Base-by-base conservation (phyloP, 2,888 invertebrate genomes). In the Noctua pronuba region DNA sequence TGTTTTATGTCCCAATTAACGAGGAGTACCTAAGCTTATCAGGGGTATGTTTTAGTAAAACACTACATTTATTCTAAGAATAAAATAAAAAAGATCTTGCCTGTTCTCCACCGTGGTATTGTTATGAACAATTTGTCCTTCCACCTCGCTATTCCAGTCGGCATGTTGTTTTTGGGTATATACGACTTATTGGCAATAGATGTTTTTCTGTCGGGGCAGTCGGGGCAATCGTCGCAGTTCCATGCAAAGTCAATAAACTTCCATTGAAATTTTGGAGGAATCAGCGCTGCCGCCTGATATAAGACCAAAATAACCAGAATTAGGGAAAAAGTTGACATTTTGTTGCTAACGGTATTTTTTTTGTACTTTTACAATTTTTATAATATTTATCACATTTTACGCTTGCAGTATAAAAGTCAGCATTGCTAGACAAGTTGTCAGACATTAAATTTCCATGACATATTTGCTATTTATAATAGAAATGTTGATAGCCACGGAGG, bases 141-240 rank as follows among this genome's bases (percentile, higher is more conserved):
- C 98, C 98, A 98, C 83, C 97, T 96, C 79, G 97, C 98, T 82
- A 98, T 88, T 24, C 98, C 98, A 52, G 98, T 94, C 0, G 98
- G 98, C 91, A 98, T 95, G 92, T 98, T 98, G 92, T 98, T 97
- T 79, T 96, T 96, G 0, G 97, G 97, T 21, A 97, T 94, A 89
- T 97, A 98, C 16, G 96, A 95, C 49, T 97, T 97, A 21, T 94
- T 94, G 16, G 93, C 91, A 28, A 98, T 90, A 11, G 97, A 97
- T 7, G 93, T 93, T 62, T 97, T 94, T 88, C 97, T 96, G 1
- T 73, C 67, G 8, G 64, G 5, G 31, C 64, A 72, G 16, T 41
- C 44, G n/a, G 41, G 65, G 18, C 66, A 58, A 4, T 35, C 66
- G 0, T 31, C 28, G 28, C 66, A 60, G 35, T 41, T 97, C 97